A percentile compares a stretch with the other conserved stretches of the same genome.
These are phyloP conservation scores for Orthosia gracilis DNA, from an alignment of 2,888 invertebrate genomes.

Conservation along the genomic window DNA sequence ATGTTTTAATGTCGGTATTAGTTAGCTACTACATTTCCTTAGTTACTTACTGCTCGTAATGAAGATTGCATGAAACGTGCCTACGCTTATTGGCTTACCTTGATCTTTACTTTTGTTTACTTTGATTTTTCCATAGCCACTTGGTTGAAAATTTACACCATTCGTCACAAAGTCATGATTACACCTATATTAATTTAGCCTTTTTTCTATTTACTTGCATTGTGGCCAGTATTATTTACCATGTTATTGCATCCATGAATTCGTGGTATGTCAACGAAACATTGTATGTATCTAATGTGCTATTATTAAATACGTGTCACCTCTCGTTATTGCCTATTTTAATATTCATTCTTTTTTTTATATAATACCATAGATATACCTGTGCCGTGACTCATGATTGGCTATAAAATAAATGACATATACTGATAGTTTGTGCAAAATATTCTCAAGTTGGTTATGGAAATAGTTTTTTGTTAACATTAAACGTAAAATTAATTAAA, in stretches of 20 bases:
- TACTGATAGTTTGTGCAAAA: conserved; percentile 29
- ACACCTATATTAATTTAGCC: not conserved
- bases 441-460: conserved; percentile 12
- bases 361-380: not conserved
- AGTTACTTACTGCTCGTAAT: not conserved
- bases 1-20: not conserved
- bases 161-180: too few species aligned
- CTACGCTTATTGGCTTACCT: not conserved
- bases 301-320: conserved; percentile 48
- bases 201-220: conserved; percentile 1
- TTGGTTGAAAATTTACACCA: not conserved
- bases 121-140: not conserved
- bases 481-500: conserved; percentile 23
- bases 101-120: not conserved
- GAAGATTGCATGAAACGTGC: not conserved
- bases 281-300: conserved; percentile 41
- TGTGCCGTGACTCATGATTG: conserved; percentile 25
- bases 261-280: conserved; percentile 32
- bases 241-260: conserved; percentile 44
- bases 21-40: not conserved
- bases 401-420: conserved; percentile 38
- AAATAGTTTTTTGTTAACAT: conserved; percentile 15
- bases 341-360: conserved; percentile 20
- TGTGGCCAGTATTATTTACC: conserved; percentile 2
- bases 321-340: conserved; percentile 45